phyloP scores from a whole-genome alignment of 2,113 vertebrate genomes.

The Antechinus flavipes region DNA sequence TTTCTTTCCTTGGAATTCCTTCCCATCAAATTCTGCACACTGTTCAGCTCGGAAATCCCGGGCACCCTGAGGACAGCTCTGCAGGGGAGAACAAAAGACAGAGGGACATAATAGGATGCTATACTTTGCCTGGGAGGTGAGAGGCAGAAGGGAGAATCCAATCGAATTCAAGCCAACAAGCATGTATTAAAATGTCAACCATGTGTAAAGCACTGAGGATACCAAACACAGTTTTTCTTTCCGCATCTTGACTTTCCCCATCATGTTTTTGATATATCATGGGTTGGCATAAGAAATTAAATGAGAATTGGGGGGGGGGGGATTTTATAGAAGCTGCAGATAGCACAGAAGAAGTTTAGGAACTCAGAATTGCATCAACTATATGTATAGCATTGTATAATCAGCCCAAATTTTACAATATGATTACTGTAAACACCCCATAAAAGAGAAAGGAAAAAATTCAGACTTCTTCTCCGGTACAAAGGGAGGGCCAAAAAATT shows the following conservation, averaged over 20 bases:
- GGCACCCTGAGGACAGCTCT: constrained; percentile 93
- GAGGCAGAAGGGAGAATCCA: not conserved
- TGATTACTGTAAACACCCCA: not conserved
- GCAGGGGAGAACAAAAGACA: not conserved
- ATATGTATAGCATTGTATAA: not conserved
- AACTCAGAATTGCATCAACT: not conserved
- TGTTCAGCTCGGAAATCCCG: constrained; percentile 95
- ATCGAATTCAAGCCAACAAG: not conserved
- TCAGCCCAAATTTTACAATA: not conserved
- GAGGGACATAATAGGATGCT: not conserved
- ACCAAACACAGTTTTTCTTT: not conserved
- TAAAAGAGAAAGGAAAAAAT: not conserved
- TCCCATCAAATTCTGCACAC: constrained; percentile 92
- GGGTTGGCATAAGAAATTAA: not conserved
- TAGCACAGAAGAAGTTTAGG: not conserved
- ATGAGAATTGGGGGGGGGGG: not conserved
- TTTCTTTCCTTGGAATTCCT: constrained; percentile 92
- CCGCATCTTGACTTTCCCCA: not conserved
- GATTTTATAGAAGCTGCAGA: not conserved
- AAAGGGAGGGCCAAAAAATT: not conserved
- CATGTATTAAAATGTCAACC: not conserved
- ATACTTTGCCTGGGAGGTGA: not conserved
- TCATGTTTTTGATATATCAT: not conserved
- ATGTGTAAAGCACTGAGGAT: not conserved
- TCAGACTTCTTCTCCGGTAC: not conserved